Conservation (phyloP, 2,888 invertebrate species). For the Vesta saturnalis region DNA sequence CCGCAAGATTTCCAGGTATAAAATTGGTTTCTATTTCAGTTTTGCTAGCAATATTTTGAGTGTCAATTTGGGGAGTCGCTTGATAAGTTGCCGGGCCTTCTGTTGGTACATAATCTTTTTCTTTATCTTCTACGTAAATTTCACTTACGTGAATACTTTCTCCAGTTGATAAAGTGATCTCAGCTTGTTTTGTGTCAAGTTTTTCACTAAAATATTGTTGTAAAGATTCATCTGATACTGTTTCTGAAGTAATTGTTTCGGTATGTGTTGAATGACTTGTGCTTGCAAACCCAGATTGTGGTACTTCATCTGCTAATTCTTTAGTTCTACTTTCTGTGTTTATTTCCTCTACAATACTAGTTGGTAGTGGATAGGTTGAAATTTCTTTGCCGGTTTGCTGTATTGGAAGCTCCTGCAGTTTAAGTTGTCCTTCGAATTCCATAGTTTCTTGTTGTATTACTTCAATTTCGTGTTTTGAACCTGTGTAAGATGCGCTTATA, state of each 20-base stretch:
- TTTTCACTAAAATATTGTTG: conserved; percentile 58
- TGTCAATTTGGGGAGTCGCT: conserved; percentile 62
- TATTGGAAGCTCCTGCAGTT: conserved; percentile 63
- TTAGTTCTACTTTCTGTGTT: conserved; percentile 61
- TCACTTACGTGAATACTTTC: conserved; percentile 65
- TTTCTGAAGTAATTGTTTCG: conserved; percentile 61
- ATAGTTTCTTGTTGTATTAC: conserved; percentile 70
- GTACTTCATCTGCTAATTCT: conserved; percentile 42
- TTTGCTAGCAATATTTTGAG: conserved; percentile 64
- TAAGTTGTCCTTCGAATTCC: conserved; percentile 72
- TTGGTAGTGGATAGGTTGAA: conserved; percentile 64
- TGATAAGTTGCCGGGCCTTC: conserved; percentile 58
- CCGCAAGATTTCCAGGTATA: conserved; percentile 50
- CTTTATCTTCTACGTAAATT: conserved; percentile 64
- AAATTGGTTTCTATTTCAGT: conserved; percentile 63
- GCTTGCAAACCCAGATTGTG: conserved; percentile 59
- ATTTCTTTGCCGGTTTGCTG: conserved; percentile 65
- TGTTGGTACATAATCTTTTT: conserved; percentile 59
- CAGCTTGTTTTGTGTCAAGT: conserved; percentile 60
- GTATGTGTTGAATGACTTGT: conserved; percentile 60
- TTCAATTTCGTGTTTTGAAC: conserved; percentile 70
- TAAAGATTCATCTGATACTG: conserved; percentile 67
- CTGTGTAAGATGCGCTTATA: conserved; percentile 63
- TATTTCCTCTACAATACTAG: conserved; percentile 64
- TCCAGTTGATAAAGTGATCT: conserved; percentile 34